These are phyloP conservation scores for Lochmaea capreae DNA, from an alignment of 2,888 invertebrate genomes.

Conservation along the genomic window DNA sequence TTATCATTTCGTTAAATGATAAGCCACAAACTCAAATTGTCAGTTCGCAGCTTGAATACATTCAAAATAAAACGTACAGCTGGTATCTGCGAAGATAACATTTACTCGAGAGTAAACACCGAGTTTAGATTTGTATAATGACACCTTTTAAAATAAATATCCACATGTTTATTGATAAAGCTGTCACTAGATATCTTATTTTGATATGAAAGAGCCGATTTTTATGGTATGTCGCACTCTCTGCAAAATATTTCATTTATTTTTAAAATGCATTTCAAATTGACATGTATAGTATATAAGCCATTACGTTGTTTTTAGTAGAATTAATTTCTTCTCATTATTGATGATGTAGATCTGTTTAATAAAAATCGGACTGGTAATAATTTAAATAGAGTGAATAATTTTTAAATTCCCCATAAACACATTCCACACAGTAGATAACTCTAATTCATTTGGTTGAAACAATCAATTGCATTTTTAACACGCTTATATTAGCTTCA, in stretches of 20 bases:
- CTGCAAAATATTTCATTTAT: not conserved
- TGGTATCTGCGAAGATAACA: constrained; percentile 7
- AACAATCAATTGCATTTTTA: too few species aligned
- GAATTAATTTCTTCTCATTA: not conserved
- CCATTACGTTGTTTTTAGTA: too few species aligned
- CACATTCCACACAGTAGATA: too few species aligned
- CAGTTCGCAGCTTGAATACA: constrained; percentile 7
- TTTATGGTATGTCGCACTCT: not conserved
- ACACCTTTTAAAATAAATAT: constrained; percentile 20
- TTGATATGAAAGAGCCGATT: not conserved
- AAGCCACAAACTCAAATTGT: constrained; percentile 7
- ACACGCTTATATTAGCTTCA: too few species aligned
- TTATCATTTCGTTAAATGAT: constrained; percentile 3
- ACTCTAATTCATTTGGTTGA: too few species aligned
- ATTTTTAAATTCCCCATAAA: too few species aligned
- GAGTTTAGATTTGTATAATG: constrained; percentile 24
- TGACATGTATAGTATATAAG: not conserved
- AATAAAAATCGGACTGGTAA: too few species aligned
- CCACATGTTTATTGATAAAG: constrained; percentile 21
- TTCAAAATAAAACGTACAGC: constrained; percentile 11
- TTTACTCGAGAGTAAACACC: constrained; percentile 15
- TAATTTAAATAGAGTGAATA: too few species aligned
- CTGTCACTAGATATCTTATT: constrained; percentile 6
- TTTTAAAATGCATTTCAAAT: not conserved
- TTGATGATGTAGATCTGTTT: not conserved